Base-by-base conservation (phyloP, 1,140 invertebrate genomes). In the Manduca sexta region DNA sequence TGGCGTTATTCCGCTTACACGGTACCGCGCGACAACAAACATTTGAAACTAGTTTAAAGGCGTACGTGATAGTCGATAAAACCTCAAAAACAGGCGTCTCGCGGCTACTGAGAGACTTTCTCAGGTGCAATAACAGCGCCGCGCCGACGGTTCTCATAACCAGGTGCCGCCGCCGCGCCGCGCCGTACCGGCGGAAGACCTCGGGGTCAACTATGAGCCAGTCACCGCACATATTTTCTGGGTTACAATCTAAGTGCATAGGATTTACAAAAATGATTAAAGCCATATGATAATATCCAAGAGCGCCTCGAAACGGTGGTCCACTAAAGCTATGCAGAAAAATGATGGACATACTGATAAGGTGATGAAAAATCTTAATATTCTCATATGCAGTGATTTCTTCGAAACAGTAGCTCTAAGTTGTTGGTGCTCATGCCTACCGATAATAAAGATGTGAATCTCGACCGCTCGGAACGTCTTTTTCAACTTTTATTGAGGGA, bases 21-120 rank as follows among this genome's bases (percentile, higher is more conserved):
- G n/a, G n/a, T n/a, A n/a, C n/a, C n/a, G n/a, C n/a, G 58, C 72
- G 76, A 74, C 69, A 74, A 75, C 60, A 62, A 53, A 61, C 69
- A 75, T 81, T 79, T 65, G 47, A 79, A 74, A 80, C 78, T 77
- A 75, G 76, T 78, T 78, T 77, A 68, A 8, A 77, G 66, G 68
- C 67, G 61, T 64, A 62, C 64, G 49, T 74, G 75, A 84, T 82
- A 73, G 76, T 67, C 70, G 80, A 84, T 84, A 81, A 84, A 69
- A 73, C 72, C 64, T 50, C 59, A 49, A 59, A 69, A 80, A 81
- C 78, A 76, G 69, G 63, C 68, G 59, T 57, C 62, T 60, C 40
- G 56, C 64, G 68, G 65, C 73, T 76, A 74, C 74, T 56, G 74
- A 69, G 68, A 49, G 62, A 61, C 73, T 77, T 81, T 81, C 80